phyloP scores from a whole-genome alignment of 2,797 vertebrate species.

The Amniataba percoides region DNA sequence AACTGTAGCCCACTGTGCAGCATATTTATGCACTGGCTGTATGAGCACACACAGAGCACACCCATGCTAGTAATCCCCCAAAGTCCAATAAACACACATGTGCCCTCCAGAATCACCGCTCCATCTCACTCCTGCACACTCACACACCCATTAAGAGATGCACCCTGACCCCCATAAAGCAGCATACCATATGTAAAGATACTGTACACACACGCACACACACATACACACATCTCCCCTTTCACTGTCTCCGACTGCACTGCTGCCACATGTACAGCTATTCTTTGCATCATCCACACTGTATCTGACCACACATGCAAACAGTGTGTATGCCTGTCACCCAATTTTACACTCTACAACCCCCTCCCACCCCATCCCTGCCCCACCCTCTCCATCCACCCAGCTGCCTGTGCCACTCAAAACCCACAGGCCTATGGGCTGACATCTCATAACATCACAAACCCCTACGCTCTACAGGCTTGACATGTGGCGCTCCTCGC shows the following conservation, averaged over 20 bases:
- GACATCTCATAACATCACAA: conserved; percentile 71
- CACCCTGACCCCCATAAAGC: conserved; percentile 46
- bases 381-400: conserved; percentile 29
- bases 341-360: conserved; percentile 26
- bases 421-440: conserved; percentile 45
- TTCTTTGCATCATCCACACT: conserved; percentile 27
- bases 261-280: conserved; percentile 23
- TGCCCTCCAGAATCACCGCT: conserved; percentile 29
- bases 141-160: conserved; percentile 50
- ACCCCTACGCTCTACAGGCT: conserved; percentile 37
- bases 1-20: conserved; percentile 45
- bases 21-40: conserved; percentile 37
- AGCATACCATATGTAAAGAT: conserved; percentile 43
- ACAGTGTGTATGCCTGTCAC: conserved; percentile 43
- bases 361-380: conserved; percentile 12
- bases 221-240: conserved; percentile 48
- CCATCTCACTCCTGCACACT: conserved; percentile 30
- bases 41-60: conserved; percentile 20
- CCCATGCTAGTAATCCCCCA: conserved; percentile 40
- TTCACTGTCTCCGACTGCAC: conserved; percentile 33
- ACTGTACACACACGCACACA: conserved; percentile 40
- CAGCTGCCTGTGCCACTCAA: conserved; percentile 81
- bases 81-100: conserved; percentile 41
- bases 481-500: conserved; percentile 44
- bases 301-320: conserved; percentile 33